These are phyloP conservation scores for Cistogaster globosa DNA, from an alignment of 2,888 invertebrate species.

Conservation along the genomic window DNA sequence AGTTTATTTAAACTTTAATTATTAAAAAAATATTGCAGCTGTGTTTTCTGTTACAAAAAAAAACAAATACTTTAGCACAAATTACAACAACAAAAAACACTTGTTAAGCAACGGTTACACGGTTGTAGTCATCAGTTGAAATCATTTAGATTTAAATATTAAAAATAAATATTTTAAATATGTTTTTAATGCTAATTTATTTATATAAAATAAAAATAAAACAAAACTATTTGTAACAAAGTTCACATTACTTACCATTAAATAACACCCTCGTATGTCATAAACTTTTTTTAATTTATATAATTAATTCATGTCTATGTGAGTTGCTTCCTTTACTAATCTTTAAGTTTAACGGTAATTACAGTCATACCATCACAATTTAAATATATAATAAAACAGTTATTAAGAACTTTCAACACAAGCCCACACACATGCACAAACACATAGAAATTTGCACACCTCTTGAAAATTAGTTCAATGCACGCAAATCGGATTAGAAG, in stretches of 20 bases:
- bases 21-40: constrained; percentile 23
- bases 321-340: constrained; percentile 18
- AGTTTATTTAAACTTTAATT: constrained; percentile 20
- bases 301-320: constrained; percentile 10
- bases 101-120: constrained; percentile 4
- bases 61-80: constrained; percentile 6
- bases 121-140: neutral
- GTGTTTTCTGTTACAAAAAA: neutral
- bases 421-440: neutral
- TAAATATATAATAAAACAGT: constrained; percentile 9
- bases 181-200: constrained; percentile 9
- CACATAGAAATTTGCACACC: constrained; percentile 19
- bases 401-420: constrained; percentile 27
- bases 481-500: constrained; percentile 80
- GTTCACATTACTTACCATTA: constrained; percentile 43
- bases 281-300: constrained; percentile 3
- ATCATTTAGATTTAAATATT: constrained; percentile 9
- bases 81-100: neutral
- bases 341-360: constrained; percentile 45
- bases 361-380: constrained; percentile 37
- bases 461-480: constrained; percentile 77
- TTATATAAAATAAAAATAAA: neutral
- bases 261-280: neutral
- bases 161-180: too few species aligned
- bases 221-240: neutral